Base-by-base conservation (phyloP, 2,797 vertebrate genomes). In the Melanogrammus aeglefinus region DNA sequence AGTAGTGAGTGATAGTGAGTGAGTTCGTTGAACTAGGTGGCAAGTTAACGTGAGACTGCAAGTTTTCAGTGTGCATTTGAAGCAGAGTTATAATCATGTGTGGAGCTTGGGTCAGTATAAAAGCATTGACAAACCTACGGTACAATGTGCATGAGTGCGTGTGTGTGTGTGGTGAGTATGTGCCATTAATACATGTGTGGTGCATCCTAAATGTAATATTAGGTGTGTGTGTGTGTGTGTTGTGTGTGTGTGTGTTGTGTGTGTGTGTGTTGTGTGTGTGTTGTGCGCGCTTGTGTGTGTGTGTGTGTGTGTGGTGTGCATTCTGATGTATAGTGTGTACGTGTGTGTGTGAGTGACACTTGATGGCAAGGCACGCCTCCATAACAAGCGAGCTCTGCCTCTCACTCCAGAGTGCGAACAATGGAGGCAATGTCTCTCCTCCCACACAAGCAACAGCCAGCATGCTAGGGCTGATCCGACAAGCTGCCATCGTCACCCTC, bases 321-420 rank as follows among this genome's bases (percentile, higher is more conserved):
- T 79, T 33, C 14, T 57, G 74, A n/a, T 18, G 8, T n/a, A 38
- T 57, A 1, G 18, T 73, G 72, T 35, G 72, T 35, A 35, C 36
- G 35, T 8, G 35, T 35, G 35, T 35, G 14, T 73, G 31, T n/a
- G n/a, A 18, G 35, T 35, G 31, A 38, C 31, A n/a, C n/a, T 12
- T 27, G 38, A 44, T 74, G 73, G 38, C 75, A 85, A 83, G 83
- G 75, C 81, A 90, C 86, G 86, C 90, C 90, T 85, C 88, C 91
- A 78, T 86, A 84, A 89, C 85, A 92, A 90, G 85, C 89, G 86
- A 85, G 89, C 88, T 91, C 85, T 89, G 89, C 92, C 89, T 90
- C 86, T 91, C 88, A 85, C 85, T 81, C 87, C 86, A 82, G 85
- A 87, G 86, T 83, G 81, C 83, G 87, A 92, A 92, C 91, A 93